Percentiles rank a stretch among this genome's conserved stretches.
Evolutionary conservation across 1,140 invertebrate species (phyloP).

Genomic region (Sarcophaga bullata): DNA sequence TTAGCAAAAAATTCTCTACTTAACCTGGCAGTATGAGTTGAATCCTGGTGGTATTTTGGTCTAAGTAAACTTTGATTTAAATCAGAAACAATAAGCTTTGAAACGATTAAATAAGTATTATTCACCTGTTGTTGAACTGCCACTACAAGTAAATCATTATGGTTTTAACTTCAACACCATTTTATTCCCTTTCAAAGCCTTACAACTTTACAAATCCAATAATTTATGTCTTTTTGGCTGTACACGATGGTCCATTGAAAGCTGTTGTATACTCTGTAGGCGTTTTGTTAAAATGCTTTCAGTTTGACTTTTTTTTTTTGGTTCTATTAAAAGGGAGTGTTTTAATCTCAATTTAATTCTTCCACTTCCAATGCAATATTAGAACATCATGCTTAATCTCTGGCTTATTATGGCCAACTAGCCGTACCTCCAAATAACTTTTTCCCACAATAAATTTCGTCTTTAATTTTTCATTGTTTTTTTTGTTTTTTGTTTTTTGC

Average conservation of each 20-base stretch:
- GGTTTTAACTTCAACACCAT: neutral
- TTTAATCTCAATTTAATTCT: constrained; percentile 7
- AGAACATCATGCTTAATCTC: constrained; percentile 9
- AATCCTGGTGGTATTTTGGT: too few relatives aligned
- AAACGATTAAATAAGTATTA: too few relatives aligned
- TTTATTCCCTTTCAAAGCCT: neutral
- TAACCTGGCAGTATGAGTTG: too few relatives aligned
- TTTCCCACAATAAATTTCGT: neutral
- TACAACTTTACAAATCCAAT: neutral
- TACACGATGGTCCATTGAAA: too few relatives aligned
- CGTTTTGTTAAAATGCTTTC: neutral
- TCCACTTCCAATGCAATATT: neutral
- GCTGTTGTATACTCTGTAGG: neutral
- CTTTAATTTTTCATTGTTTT: too few relatives aligned
- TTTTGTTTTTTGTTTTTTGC: too few relatives aligned
- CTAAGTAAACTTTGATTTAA: too few relatives aligned
- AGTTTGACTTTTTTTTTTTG: neutral
- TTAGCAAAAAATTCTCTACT: too few relatives aligned
- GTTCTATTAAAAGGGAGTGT: neutral
- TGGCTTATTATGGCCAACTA: neutral
- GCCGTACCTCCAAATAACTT: neutral
- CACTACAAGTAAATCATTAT: too few relatives aligned
- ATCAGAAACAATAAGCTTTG: too few relatives aligned
- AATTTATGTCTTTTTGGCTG: neutral
- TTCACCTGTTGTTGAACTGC: too few relatives aligned